Percentiles rank a stretch among this genome's conserved stretches.
These are phyloP conservation scores for Fopius arisanus DNA, from an alignment of 1,140 invertebrate genomes.

Conservation along the genomic window DNA sequence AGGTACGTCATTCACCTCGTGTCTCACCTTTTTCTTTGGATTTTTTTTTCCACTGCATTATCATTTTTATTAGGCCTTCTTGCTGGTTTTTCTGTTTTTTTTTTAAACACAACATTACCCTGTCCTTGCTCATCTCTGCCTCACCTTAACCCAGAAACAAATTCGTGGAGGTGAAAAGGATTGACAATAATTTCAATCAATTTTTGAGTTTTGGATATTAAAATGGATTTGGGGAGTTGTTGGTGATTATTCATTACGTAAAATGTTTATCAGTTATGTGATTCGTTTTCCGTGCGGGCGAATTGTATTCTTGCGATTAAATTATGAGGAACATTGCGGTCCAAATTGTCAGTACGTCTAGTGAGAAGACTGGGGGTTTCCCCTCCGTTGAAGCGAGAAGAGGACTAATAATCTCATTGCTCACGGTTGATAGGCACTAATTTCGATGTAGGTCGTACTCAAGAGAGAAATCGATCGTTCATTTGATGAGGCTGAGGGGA, in stretches of 20 bases:
- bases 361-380: not conserved
- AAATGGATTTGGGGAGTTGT: too few species aligned
- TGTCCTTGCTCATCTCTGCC: not conserved
- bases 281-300: not conserved
- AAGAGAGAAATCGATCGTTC: slow-evolving; percentile 43
- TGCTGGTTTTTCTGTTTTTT: not conserved
- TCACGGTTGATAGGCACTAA: slow-evolving; percentile 41
- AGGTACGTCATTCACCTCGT: slow-evolving; percentile 69
- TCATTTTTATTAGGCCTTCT: not conserved
- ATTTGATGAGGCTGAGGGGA: not conserved
- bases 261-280: not conserved
- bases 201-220: too few species aligned
- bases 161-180: too few species aligned
- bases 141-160: not conserved
- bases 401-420: slow-evolving; percentile 14
- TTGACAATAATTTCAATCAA: too few species aligned
- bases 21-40: slow-evolving; percentile 1
- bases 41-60: not conserved
- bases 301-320: not conserved
- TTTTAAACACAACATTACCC: not conserved
- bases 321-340: not conserved
- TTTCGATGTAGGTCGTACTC: slow-evolving; percentile 41
- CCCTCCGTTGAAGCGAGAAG: not conserved
- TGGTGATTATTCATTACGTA: too few species aligned
- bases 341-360: not conserved